phyloP scores from a whole-genome alignment of 2,888 invertebrate species.

The Limenitis camilla region DNA sequence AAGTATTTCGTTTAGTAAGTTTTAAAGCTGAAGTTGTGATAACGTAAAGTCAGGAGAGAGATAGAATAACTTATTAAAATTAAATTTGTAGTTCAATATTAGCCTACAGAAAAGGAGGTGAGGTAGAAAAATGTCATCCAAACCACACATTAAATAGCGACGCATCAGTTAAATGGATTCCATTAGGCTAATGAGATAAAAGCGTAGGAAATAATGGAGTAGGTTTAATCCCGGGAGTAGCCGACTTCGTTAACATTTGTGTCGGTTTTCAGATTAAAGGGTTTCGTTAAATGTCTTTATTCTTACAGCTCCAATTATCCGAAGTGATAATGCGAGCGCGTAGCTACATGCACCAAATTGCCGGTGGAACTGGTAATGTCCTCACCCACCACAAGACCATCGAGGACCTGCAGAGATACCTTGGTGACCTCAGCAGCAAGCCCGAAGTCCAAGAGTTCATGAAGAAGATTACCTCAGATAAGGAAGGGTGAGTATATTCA shows the following conservation, averaged over 20 bases:
- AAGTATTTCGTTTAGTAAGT: constrained; percentile 47
- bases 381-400: constrained; percentile 90
- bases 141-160: too few relatives aligned
- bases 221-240: too few relatives aligned
- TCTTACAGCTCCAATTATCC: constrained; percentile 91
- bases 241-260: too few relatives aligned
- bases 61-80: too few relatives aligned
- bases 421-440: constrained; percentile 83
- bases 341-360: constrained; percentile 93
- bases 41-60: too few relatives aligned
- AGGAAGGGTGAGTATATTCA: constrained; percentile 84
- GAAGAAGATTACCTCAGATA: constrained; percentile 92
- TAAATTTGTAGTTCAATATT: too few relatives aligned
- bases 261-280: background rate
- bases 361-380: constrained; percentile 90
- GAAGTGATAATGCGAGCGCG: constrained; percentile 97
- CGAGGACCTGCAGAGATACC: constrained; percentile 89
- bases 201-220: too few relatives aligned
- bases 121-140: too few relatives aligned
- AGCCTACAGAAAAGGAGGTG: too few relatives aligned
- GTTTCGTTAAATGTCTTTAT: background rate
- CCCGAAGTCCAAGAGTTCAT: constrained; percentile 91
- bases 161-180: too few relatives aligned
- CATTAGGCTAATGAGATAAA: too few relatives aligned
- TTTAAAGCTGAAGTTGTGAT: background rate